phyloP scores from a whole-genome alignment of 2,888 invertebrate species.

The Cephus sareptanus region DNA sequence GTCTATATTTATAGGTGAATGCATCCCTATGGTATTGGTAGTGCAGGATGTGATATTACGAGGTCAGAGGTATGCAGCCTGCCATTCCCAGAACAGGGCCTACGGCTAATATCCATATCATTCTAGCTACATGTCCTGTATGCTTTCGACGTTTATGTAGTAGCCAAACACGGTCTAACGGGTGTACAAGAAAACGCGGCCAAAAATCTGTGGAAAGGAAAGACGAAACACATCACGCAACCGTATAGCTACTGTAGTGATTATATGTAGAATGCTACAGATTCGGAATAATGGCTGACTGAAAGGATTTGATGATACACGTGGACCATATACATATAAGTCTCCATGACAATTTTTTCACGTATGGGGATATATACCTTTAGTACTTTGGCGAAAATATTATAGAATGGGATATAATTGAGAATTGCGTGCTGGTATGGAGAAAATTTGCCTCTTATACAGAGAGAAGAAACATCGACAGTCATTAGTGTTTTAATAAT shows the following conservation, averaged over 20 bases:
- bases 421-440: background rate
- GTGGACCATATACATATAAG: background rate
- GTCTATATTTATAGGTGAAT: background rate
- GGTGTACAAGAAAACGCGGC: conserved; percentile 17
- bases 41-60: background rate
- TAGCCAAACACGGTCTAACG: conserved; percentile 6
- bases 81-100: conserved; percentile 40
- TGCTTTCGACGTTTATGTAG: conserved; percentile 23
- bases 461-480: conserved; percentile 21
- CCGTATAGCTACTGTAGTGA: conserved; percentile 1
- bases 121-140: conserved; percentile 25
- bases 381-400: background rate
- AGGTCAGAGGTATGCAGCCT: conserved; percentile 28
- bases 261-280: background rate
- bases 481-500: conserved; percentile 45
- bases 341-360: background rate
- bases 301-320: background rate
- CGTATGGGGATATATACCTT: background rate
- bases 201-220: conserved; percentile 3
- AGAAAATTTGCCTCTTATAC: background rate
- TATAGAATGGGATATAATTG: background rate
- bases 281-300: background rate
- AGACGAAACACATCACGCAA: conserved; percentile 12
- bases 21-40: background rate
- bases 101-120: conserved; percentile 44